phyloP scores from a whole-genome alignment of 1,140 invertebrate species.

The Orussus abietinus region DNA sequence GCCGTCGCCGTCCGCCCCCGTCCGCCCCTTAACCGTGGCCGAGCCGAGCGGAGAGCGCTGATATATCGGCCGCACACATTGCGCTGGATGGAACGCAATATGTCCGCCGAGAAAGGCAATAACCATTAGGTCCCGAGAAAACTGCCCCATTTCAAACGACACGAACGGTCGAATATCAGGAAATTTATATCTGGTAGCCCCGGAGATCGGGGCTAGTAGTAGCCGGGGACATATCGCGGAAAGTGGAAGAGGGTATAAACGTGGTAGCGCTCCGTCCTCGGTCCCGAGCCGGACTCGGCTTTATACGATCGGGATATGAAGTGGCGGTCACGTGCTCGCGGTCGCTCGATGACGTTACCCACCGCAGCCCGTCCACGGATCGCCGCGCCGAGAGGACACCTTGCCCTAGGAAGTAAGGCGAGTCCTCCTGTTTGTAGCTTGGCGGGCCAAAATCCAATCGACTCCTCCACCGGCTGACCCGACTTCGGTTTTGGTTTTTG shows the following conservation, averaged over 20 bases:
- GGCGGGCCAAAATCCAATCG: no score
- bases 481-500: no score
- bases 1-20: constrained; percentile 14
- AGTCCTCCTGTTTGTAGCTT: no score
- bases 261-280: constrained; percentile 13
- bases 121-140: constrained; percentile 62
- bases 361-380: not conserved
- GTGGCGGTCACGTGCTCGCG: constrained; percentile 26
- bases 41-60: constrained; percentile 38
- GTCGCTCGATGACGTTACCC: constrained; percentile 10
- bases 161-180: constrained; percentile 58
- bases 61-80: constrained; percentile 60
- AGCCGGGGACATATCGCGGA: constrained; percentile 9
- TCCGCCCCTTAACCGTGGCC: constrained; percentile 29
- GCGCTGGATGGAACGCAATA: constrained; percentile 62
- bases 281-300: constrained; percentile 9
- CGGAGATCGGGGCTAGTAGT: constrained; percentile 20
- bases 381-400: no score
- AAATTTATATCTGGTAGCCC: constrained; percentile 54
- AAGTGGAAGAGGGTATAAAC: constrained; percentile 31
- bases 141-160: constrained; percentile 61
- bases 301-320: constrained; percentile 31
- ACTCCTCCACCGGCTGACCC: no score
- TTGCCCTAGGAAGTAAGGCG: no score
- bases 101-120: constrained; percentile 62